Base-by-base conservation (phyloP, 2,888 invertebrate genomes). In the Drosophila meridionalis region DNA sequence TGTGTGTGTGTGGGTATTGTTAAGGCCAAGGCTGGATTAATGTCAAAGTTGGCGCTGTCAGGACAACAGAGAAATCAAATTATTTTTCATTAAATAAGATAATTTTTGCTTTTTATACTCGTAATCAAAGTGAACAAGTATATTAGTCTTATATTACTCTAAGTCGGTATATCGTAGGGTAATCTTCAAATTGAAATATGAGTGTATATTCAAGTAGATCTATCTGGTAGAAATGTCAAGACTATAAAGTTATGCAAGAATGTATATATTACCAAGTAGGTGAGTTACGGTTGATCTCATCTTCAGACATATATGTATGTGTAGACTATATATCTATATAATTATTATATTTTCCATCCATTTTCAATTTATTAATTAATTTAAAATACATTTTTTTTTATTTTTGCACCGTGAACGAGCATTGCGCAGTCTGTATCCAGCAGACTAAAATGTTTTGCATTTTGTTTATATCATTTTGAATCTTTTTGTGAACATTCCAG, bases 41-140 rank as follows among this genome's bases (percentile, higher is more conserved):
- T 48, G 48, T 43, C 57, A 53, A 63, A 57, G 53, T 73, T 65
- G 48, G 32, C 14, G 66, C 55, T 69, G 69, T 65, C 76, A 59
- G 52, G 69, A 56, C 66, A 64, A 69, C 69, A 68, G 69, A 50
- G 59, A 67, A 62, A 73, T 76, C 64, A 76, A 80, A 76, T 80
- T 67, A 76, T 73, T 80, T 69, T 70, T 76, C 80, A 70, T 79
- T 70, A 73, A 73, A 73, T 73, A 52, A 76, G 36, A 73, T 58
- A 12, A 55, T 55, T 26, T 64, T 63, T 11, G 1, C 42, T 12
- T 50, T 12, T 20, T 6, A 20, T 50, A 0, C 5, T n/a, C 20
- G 1, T 20, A 11, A 5, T 3, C 6, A 3, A 20, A 20, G 0
- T 11, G 5, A 20, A 52, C 20, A 50, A 8, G n/a, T n/a, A 52